A percentile compares a stretch with the other conserved stretches of the same genome.
Evolutionary conservation across 2,888 invertebrate species (phyloP).

Genomic region (Drosophila putrida): DNA sequence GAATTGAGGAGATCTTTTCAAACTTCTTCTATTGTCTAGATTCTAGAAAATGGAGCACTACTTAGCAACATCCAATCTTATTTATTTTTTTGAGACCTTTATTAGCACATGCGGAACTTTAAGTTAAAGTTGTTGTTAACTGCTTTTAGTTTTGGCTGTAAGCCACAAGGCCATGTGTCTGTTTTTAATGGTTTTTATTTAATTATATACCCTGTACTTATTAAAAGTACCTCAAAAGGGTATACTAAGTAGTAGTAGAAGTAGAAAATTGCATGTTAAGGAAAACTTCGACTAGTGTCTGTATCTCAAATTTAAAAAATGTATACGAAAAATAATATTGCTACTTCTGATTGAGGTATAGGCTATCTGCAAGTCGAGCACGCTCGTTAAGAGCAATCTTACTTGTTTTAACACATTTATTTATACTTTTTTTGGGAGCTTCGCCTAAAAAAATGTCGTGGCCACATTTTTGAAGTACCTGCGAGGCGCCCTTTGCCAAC

Average conservation of each 20-base stretch:
- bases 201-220: slow-evolving; percentile 7
- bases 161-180: slow-evolving; percentile 17
- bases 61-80: neutral
- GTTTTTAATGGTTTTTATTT: neutral
- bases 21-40: neutral
- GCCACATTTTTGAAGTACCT: slow-evolving; percentile 51
- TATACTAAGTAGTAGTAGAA: neutral
- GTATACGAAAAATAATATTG: neutral
- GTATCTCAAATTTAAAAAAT: neutral
- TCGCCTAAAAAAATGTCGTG: slow-evolving; percentile 32
- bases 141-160: neutral
- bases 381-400: neutral
- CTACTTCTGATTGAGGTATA: neutral
- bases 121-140: neutral
- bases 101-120: neutral
- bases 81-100: neutral
- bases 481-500: slow-evolving; percentile 54
- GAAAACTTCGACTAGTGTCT: neutral
- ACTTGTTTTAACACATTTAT: slow-evolving; percentile 2
- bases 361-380: neutral
- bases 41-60: neutral
- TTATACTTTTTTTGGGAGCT: neutral
- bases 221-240: neutral
- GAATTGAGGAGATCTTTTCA: neutral
- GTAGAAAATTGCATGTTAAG: no score